phyloP scores from a whole-genome alignment of 2,888 invertebrate species.

The Agrochola lychnidis region DNA sequence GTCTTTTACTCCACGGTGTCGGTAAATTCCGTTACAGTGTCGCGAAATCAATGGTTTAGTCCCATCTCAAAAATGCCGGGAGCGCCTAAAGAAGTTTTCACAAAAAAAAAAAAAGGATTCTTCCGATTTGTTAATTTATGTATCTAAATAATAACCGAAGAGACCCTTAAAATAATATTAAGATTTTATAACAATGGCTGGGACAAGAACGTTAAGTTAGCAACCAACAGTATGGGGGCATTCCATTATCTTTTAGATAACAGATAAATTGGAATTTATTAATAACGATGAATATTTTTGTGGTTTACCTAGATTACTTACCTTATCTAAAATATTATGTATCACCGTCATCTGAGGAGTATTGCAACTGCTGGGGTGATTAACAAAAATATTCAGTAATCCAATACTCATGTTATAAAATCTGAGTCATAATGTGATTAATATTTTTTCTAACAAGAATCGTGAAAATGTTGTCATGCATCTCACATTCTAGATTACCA shows the following conservation, averaged over 20 bases:
- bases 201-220: not conserved
- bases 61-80: too few species aligned
- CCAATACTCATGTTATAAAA: not conserved
- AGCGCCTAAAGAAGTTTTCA: too few species aligned
- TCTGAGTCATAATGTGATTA: not conserved
- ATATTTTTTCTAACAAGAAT: not conserved
- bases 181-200: not conserved
- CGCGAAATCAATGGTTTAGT: too few species aligned
- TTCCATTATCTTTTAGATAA: constrained; percentile 4
- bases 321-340: not conserved
- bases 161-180: not conserved
- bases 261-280: not conserved
- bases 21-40: too few species aligned
- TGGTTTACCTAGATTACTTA: constrained; percentile 2
- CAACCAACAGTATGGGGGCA: not conserved
- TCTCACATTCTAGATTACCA: not conserved
- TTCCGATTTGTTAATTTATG: too few species aligned
- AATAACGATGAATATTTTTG: not conserved
- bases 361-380: constrained; percentile 11
- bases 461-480: not conserved
- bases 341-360: not conserved
- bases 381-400: not conserved
- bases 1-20: too few species aligned
- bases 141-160: not conserved
- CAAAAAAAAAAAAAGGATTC: too few species aligned